Base-by-base conservation (phyloP, 2,797 vertebrate genomes). In the Muscicapa comitata region DNA sequence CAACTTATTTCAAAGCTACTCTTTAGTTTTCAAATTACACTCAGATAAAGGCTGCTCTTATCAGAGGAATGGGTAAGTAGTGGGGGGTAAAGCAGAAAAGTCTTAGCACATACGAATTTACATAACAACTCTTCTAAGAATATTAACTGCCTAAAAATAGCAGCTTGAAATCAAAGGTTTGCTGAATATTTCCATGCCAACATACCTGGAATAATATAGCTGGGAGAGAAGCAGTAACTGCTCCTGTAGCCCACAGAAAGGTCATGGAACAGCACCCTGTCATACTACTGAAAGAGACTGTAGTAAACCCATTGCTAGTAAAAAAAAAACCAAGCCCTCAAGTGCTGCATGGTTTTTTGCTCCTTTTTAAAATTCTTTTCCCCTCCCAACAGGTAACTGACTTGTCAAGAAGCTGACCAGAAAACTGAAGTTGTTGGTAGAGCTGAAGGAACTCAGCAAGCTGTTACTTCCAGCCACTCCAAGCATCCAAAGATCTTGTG, bases 81-180 rank as follows among this genome's bases (percentile, higher is more conserved):
- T 3, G 6, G 11, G 7, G 15, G 12, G 5, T 18, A 28, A 42
- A 62, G 33, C 11, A 55, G 29, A 71, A 4, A 71, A 62, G 26
- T 45, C 45, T 16, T 3, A 48, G 19, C 23, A 26, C 42, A 13
- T 14, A 3, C 5, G 28, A 77, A 71, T 47, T 89, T 17, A 72
- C n/a, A 42, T 51, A 54, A 42, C 58, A 45, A 54, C 17, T 35
- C 29, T 18, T 42, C 75, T 54, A 80, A 79, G 82, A 65, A 65
- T 84, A 53, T 51, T 47, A 87, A 1, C 61, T 72, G 42, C 47
- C 78, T 72, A 68, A 83, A 93, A 94, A 74, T 18, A 94, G 55
- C 48, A 71, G 24, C 54, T 94, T 57, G 18, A 48, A 79, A 70
- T 59, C 55, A 53, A 82, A 70, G 24, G 11, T 55, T 80, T 80